phyloP scores from a whole-genome alignment of 2,888 invertebrate species.

The Acleris cristana region DNA sequence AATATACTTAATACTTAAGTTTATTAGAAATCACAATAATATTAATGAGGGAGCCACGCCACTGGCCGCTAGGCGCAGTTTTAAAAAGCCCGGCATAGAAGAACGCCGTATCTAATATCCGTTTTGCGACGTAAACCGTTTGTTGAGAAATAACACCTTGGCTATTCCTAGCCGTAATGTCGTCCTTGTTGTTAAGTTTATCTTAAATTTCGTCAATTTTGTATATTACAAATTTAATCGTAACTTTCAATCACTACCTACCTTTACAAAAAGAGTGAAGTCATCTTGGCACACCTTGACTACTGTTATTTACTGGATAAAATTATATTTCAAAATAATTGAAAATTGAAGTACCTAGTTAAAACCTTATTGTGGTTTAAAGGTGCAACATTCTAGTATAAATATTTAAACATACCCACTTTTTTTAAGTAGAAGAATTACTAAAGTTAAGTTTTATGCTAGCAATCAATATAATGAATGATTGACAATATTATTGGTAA shows the following conservation, averaged over 20 bases:
- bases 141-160: too few relatives aligned
- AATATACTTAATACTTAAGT: not conserved
- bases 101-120: too few relatives aligned
- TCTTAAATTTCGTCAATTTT: not conserved
- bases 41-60: not conserved
- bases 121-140: too few relatives aligned
- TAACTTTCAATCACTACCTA: not conserved
- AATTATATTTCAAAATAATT: not conserved
- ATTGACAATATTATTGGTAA: too few relatives aligned
- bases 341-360: too few relatives aligned
- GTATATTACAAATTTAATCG: not conserved
- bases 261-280: not conserved
- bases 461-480: too few relatives aligned
- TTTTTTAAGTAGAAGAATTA: too few relatives aligned
- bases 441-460: too few relatives aligned
- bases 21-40: constrained; percentile 25
- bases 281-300: not conserved
- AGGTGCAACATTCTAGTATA: too few relatives aligned
- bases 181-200: not conserved
- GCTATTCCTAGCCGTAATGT: not conserved
- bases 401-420: too few relatives aligned
- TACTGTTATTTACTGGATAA: not conserved
- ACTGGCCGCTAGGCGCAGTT: not conserved
- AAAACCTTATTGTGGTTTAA: too few relatives aligned
- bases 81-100: too few relatives aligned